Evolutionary conservation across 2,888 invertebrate genomes (phyloP), one percentile per base, ranked within the genome.

Genomic region (Agrypnus murinus): DNA sequence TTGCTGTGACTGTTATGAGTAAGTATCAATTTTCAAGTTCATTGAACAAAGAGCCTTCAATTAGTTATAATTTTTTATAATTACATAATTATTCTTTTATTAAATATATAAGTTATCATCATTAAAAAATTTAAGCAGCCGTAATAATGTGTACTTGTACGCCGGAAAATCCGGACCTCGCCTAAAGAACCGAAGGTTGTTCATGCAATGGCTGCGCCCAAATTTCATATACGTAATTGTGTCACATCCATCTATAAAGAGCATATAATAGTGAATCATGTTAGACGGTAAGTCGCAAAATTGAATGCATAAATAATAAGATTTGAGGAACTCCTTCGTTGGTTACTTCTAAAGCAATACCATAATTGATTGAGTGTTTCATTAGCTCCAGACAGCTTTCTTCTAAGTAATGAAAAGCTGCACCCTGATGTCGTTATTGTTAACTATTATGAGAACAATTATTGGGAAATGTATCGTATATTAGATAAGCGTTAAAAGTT

Each of bases 271-370:
- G 55, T 55, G 55, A 45, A 43, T 59, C 40, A 59, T 19, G 59
- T 59, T 59, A 59, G 17, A 15, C 45, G 43, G 43, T 31, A 59
- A 43, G 59, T 45, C 59, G 45, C 45, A 34, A 36, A 38, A 25
- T n/a, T 43, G 59, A 43, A 59, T 45, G 59, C 45, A 59, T 59
- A 43, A 59, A 15, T 40, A 59, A 59, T 59, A 2, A 45, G 43
- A 59, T 34, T 17, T 31, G 10, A 4, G 59, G 43, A 59, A 59
- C 59, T 59, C 59, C 59, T 45, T 59, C 9, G 17, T 34, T 25
- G 25, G 25, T 59, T 15, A n/a, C 14, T 36, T 12, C 5, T 36
- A 36, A 9, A 12, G 53, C 31, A 53, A 53, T 15, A 15, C 32
- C n/a, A 15, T 38, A 55, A 36, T 55, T 55, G 55, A 55, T 55